These are phyloP conservation scores for Heterodera schachtii DNA, from an alignment of 1,140 invertebrate genomes.

Conservation along the genomic window DNA sequence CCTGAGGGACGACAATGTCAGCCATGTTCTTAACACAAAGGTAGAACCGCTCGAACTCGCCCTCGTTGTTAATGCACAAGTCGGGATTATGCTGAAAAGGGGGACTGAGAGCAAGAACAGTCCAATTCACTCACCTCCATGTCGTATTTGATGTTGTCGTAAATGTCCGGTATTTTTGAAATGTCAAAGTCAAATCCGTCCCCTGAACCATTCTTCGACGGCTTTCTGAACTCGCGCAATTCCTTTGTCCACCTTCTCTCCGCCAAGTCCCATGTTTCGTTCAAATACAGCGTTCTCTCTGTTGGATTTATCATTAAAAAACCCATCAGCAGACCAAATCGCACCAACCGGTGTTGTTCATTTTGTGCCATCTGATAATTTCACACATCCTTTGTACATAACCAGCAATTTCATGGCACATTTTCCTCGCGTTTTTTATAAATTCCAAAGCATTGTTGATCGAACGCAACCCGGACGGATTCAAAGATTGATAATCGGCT, in stretches of 20 bases:
- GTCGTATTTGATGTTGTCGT: conserved; percentile 92
- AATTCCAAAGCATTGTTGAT: conserved; percentile 87
- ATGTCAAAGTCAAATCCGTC: conserved; percentile 79
- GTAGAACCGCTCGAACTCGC: conserved; percentile 64
- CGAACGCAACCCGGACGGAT: conserved; percentile 82
- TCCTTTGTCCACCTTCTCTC: conserved; percentile 96
- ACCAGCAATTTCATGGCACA: conserved; percentile 75
- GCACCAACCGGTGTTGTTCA: conserved; percentile 31
- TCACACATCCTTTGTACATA: conserved; percentile 63
- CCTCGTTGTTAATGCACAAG: conserved; percentile 74
- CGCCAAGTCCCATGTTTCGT: conserved; percentile 98
- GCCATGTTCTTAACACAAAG: conserved; percentile 82
- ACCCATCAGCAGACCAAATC: background rate
- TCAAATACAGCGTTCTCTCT: conserved; percentile 80
- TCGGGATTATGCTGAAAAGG: conserved; percentile 80
- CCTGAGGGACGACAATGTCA: conserved; percentile 95
- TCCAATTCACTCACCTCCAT: conserved; percentile 69
- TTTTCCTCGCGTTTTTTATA: conserved; percentile 91
- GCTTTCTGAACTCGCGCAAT: conserved; percentile 91
- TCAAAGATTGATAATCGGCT: conserved; percentile 83
- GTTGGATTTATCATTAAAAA: conserved; percentile 17
- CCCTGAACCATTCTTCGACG: conserved; percentile 74
- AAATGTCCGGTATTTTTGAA: conserved; percentile 98
- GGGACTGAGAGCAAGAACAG: background rate
- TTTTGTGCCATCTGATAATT: conserved; percentile 59